Conservation (phyloP, 2,888 invertebrate species). For the Pedicia rivosa region DNA sequence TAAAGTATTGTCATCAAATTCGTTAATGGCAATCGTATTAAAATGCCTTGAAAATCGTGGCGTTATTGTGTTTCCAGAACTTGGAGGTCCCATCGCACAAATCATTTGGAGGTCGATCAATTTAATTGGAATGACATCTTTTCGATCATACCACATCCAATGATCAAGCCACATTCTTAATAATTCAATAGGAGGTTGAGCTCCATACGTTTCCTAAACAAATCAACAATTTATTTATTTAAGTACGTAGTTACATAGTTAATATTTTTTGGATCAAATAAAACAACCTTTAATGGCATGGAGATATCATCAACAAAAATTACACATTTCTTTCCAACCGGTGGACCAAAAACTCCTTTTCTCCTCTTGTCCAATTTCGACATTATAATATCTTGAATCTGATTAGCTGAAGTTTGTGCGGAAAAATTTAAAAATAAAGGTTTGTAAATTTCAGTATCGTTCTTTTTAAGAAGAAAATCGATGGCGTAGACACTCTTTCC, state of each 20-base stretch:
- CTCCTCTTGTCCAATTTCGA: slow-evolving; percentile 81
- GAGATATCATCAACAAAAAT: slow-evolving; percentile 94
- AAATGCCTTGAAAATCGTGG: slow-evolving; percentile 79
- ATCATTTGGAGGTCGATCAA: slow-evolving; percentile 75
- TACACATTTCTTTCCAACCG: slow-evolving; percentile 74
- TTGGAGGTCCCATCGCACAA: slow-evolving; percentile 71
- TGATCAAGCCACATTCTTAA: slow-evolving; percentile 83
- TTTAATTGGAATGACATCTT: slow-evolving; percentile 59
- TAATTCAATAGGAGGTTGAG: slow-evolving; percentile 88
- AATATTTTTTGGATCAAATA: background rate
- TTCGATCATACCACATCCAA: slow-evolving; percentile 77
- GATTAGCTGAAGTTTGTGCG: slow-evolving; percentile 84
- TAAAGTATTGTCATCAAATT: slow-evolving; percentile 74
- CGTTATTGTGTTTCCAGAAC: slow-evolving; percentile 69
- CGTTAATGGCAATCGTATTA: slow-evolving; percentile 69
- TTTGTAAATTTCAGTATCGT: slow-evolving; percentile 62
- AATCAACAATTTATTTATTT: background rate
- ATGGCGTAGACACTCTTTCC: slow-evolving; percentile 85
- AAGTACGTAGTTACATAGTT: too few relatives aligned
- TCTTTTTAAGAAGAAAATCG: slow-evolving; percentile 64
- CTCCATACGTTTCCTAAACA: slow-evolving; percentile 50
- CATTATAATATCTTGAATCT: slow-evolving; percentile 91
- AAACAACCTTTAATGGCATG: slow-evolving; percentile 74
- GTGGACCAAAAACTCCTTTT: slow-evolving; percentile 88
- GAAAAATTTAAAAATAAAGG: slow-evolving; percentile 84